Evolutionary conservation across 2,113 vertebrate genomes (phyloP), one percentile per base, ranked within the genome.

Genomic region (Anseranas semipalmata): DNA sequence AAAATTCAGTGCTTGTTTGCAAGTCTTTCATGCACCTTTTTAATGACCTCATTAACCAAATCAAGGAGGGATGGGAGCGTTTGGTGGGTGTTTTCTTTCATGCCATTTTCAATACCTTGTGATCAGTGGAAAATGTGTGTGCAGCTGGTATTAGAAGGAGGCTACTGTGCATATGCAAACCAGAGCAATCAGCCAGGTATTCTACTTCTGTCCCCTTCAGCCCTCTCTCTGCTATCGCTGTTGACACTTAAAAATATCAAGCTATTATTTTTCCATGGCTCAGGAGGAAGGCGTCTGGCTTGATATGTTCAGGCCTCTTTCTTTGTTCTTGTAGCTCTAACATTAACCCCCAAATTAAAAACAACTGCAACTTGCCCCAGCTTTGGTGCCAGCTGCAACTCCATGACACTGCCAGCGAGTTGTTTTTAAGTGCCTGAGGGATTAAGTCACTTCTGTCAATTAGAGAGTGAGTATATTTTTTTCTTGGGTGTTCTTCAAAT

Each of bases 1-100:
- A 97, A 94, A 97, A 95, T 93, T 87, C 93, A 95, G 74, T 1
- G 4, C 43, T 75, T 80, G 53, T 91, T 76, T 82, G 28, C 86
- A 92, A 93, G 87, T 24, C 59, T 52, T 97, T 79, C 50, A 33
- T 76, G 71, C 60, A 73, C 87, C 86, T 95, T 95, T 96, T 95
- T 97, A 97, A 97, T 77, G 75, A 96, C 63, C 91, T 94, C 89
- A 86, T 97, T 97, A 97, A 90, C 86, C 65, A 97, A 97, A 97
- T 60, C 15, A 45, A 83, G 78, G 90, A 95, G 79, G 90, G 72
- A 83, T 88, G 90, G 78, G 65, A 74, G 72, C 43, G 80, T 56
- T 70, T 45, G 52, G 79, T 88, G 85, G 74, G 90, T 79, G 81
- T 76, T 74, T 70, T 52, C 62, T 75, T 95, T 66, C 89, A 72